Evolutionary conservation across 2,888 invertebrate genomes (phyloP), one percentile per base, ranked within the genome.

Genomic region (Cinara cedri): DNA sequence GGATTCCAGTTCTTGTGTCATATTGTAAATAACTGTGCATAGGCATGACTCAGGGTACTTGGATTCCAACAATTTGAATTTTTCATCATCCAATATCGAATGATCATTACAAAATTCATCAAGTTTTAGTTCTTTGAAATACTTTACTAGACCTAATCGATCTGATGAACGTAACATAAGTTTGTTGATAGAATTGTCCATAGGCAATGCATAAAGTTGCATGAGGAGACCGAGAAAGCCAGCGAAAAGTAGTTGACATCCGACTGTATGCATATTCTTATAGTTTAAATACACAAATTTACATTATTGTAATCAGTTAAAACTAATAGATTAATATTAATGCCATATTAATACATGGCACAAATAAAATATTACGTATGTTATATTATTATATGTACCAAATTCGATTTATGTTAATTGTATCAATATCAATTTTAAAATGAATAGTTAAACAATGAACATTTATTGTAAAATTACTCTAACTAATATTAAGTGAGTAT

Each of bases 1-100:
- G 1, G 14, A 3, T 1, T 34, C 42, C 0, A 70, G 24, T n/a
- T 78, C 70, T 51, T 21, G 42, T 8, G 14, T 51, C 42, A 78
- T 3, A 2, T 68, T 46, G 19, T 70, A 78, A 60, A 78, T 78
- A 9, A 70, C 51, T 0, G 78, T 68, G 34, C 78, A 78, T 6
- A 78, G 13, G 16, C 68, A 78, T 0, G 57, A 21, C 3, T 6
- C 51, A 11, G 13, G 3, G 24, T n/a, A 19, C 6, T 57, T 19
- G 13, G 14, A 10, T 19, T 51, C 63, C 2, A 42, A 51, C 13
- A 1, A 14, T 10, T 57, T 44, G 10, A 60, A 68, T 19, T 1
- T 19, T 4, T 19, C 49, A 16, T 13, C 16, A 8, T 51, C 19
- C 8, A 44, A 19, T 9, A 54, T 14, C 1, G 51, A 34, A 8